These are phyloP conservation scores for Cryptotermes secundus DNA, from an alignment of 1,140 invertebrate genomes.

Conservation along the genomic window DNA sequence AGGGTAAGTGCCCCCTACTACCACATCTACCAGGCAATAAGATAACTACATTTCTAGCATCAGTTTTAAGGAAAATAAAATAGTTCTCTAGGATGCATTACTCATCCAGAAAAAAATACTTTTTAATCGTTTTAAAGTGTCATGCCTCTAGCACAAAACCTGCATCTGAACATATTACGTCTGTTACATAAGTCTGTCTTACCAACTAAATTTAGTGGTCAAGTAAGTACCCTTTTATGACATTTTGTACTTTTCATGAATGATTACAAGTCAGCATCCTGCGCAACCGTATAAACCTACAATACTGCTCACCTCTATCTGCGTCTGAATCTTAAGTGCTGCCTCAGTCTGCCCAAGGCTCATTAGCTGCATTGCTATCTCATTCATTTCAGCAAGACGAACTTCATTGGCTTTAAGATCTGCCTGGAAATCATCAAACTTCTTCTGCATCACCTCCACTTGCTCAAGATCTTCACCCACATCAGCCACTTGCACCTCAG, in stretches of 20 bases:
- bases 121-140: no score
- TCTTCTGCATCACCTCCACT: conserved; percentile 99
- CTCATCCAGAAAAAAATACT: no score
- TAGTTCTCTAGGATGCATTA: no score
- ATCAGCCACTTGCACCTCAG: conserved; percentile 65
- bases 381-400: conserved; percentile 94
- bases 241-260: neutral
- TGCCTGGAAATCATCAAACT: conserved; percentile 99
- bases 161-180: no score
- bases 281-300: neutral
- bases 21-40: no score
- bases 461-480: conserved; percentile 97
- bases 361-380: conserved; percentile 93
- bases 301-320: conserved; percentile 71
- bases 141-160: no score
- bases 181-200: no score
- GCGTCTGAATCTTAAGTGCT: conserved; percentile 96
- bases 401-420: conserved; percentile 98
- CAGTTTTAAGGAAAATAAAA: no score
- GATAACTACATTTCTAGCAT: no score
- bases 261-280: neutral
- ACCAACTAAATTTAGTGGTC: no score
- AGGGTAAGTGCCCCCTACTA: no score
- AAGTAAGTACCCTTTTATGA: no score
- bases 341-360: conserved; percentile 97